Evolutionary conservation across 2,888 invertebrate species (phyloP), one percentile per base, ranked within the genome.

Genomic region (Eucera pruinosa): DNA sequence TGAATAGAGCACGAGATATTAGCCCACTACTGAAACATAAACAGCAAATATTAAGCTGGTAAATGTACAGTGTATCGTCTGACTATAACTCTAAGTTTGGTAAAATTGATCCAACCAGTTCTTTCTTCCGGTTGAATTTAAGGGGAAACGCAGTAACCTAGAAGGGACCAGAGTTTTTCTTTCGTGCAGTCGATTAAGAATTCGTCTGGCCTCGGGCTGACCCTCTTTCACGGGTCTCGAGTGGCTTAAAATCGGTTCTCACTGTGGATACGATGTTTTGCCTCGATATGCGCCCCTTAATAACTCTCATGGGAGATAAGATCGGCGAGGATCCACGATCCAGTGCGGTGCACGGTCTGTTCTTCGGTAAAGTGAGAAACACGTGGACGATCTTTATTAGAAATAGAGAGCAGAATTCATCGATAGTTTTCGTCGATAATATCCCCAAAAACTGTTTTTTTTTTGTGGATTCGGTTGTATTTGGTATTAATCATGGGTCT

Each of bases 151-250:
- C 39, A 55, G 27, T 36, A 36, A 47, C 23, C 23, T 39, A 47
- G n/a, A 18, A n/a, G 15, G 27, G 25, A 36, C 18, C 33, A 52
- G 54, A 15, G 45, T 50, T 57, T 64, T 47, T 39, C 25, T 30
- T 43, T 20, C 45, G 30, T 13, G 23, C 5, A 57, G 70, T 50
- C 65, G 47, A 47, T 57, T 57, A 64, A 55, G 52, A 47, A 30
- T 62, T 57, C 33, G 52, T 52, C 57, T n/a, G 36, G 9, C 57
- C 52, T 33, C 45, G 4, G 48, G 57, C 47, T 66, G 70, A 66
- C 71, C 71, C 66, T 66, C 55, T 78, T 78, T 66, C 23, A 47
- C 55, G 41, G 58, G 65, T 6, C 55, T 77, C 20, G 48, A 36
- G 5, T 9, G 52, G 11, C 20, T 33, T n/a, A 27, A 55, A 54